Conservation (phyloP, 2,797 vertebrate genomes). For the Tapera naevia region DNA sequence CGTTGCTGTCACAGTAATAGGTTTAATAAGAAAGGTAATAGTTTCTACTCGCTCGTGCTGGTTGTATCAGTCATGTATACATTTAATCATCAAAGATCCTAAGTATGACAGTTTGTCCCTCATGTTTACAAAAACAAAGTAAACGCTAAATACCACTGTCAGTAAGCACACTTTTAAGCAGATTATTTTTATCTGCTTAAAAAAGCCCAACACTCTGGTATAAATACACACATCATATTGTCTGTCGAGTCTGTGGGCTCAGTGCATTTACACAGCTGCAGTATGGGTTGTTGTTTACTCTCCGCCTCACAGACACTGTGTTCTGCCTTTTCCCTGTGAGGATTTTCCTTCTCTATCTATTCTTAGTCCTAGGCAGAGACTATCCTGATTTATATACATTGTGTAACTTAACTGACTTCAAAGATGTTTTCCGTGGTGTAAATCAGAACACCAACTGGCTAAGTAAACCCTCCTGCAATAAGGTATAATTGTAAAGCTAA, state of each 20-base stretch:
- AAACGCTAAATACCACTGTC: not conserved
- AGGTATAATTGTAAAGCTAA: not conserved
- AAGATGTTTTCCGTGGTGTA: not conserved
- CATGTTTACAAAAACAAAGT: not conserved
- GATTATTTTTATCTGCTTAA: not conserved
- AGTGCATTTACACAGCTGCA: conserved; percentile 26
- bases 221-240: not conserved
- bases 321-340: conserved; percentile 21
- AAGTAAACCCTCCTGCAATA: not conserved
- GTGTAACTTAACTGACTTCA: conserved; percentile 19
- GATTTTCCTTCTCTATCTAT: conserved; percentile 21
- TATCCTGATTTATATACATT: not conserved
- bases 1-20: not conserved
- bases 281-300: not conserved
- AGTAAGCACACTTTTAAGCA: not conserved
- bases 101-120: not conserved
- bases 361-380: conserved; percentile 1
- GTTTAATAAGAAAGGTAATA: not conserved
- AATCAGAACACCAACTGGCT: not conserved
- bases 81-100: not conserved
- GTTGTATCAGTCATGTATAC: not conserved
- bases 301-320: not conserved
- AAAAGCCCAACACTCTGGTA: not conserved
- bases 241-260: not conserved
- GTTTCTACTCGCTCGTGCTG: not conserved